Evolutionary conservation across 2,888 invertebrate genomes (phyloP).

Genomic region (Opisthograptis luteolata): DNA sequence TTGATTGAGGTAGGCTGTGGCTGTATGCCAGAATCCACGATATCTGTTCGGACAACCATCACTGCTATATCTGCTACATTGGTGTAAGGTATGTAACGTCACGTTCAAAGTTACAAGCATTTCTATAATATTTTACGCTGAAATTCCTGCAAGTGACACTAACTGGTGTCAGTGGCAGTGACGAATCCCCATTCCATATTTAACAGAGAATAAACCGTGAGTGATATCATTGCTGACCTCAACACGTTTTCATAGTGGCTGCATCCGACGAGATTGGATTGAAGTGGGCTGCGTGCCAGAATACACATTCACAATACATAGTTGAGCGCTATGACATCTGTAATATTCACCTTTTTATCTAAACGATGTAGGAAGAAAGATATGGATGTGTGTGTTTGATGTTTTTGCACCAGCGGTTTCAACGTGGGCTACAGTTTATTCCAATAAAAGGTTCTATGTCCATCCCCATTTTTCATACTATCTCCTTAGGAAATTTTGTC

Average conservation of each 20-base stretch:
- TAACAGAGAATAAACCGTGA: slow-evolving; percentile 16
- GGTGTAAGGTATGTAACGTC: no score
- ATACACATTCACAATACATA: background rate
- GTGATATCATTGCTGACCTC: slow-evolving; percentile 34
- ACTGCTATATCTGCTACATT: no score
- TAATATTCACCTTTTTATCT: background rate
- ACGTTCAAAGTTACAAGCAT: no score
- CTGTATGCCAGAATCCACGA: no score
- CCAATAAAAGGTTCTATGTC: no score
- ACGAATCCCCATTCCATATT: slow-evolving; percentile 7
- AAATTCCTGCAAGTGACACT: background rate
- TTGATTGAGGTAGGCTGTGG: no score
- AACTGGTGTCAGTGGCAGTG: background rate
- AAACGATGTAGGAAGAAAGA: background rate
- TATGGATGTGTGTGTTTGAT: background rate
- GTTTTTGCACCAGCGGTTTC: no score
- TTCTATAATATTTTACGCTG: background rate
- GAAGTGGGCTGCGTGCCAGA: slow-evolving; percentile 58
- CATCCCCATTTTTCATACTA: no score
- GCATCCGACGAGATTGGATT: slow-evolving; percentile 57
- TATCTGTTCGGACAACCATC: no score
- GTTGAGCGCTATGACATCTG: background rate
- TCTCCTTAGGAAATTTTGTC: no score
- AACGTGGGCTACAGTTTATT: no score
- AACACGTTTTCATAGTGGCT: slow-evolving; percentile 46